These are phyloP conservation scores for Philaenus spumarius DNA, from an alignment of 1,140 invertebrate genomes.

Conservation along the genomic window DNA sequence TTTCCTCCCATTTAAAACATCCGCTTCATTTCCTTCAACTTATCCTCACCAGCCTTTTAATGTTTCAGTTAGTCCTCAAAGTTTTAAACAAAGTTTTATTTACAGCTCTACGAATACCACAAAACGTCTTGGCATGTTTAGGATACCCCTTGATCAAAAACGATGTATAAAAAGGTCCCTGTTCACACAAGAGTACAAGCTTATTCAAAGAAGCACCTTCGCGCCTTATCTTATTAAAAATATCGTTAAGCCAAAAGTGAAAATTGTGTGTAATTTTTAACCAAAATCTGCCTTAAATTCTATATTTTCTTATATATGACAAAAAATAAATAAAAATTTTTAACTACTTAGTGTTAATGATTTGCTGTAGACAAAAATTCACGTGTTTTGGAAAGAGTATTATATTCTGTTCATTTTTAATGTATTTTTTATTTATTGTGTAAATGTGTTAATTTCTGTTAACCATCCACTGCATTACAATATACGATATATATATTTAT, in stretches of 20 bases:
- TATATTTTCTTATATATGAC: conserved; percentile 48
- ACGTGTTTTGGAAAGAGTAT: conserved; percentile 29
- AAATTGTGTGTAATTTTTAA: conserved; percentile 51
- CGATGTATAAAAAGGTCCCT: conserved; percentile 28
- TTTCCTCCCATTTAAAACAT: conserved; percentile 10
- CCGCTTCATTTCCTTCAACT: conserved; percentile 10
- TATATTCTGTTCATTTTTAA: conserved; percentile 35
- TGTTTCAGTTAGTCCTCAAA: conserved; percentile 12
- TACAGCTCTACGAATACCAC: conserved; percentile 16
- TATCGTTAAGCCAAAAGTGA: conserved; percentile 40
- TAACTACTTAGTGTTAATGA: conserved; percentile 32
- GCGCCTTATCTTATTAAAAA: conserved; percentile 57
- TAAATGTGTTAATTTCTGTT: conserved; percentile 14
- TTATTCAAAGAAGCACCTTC: conserved; percentile 60
- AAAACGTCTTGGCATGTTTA: conserved; percentile 32
- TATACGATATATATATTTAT: conserved; percentile 20
- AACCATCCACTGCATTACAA: conserved; percentile 15
- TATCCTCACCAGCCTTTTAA: conserved; percentile 8
- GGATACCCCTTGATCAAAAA: conserved; percentile 32
- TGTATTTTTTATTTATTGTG: conserved; percentile 23
- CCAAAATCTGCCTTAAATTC: conserved; percentile 62
- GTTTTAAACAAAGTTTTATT: conserved; percentile 8
- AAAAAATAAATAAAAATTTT: conserved; percentile 38
- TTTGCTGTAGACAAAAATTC: conserved; percentile 30
- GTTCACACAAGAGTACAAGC: conserved; percentile 62